Evolutionary conservation across 2,113 vertebrate genomes (phyloP), one percentile per base, ranked within the genome.

Genomic region (Brachypodius melanocephalos): DNA sequence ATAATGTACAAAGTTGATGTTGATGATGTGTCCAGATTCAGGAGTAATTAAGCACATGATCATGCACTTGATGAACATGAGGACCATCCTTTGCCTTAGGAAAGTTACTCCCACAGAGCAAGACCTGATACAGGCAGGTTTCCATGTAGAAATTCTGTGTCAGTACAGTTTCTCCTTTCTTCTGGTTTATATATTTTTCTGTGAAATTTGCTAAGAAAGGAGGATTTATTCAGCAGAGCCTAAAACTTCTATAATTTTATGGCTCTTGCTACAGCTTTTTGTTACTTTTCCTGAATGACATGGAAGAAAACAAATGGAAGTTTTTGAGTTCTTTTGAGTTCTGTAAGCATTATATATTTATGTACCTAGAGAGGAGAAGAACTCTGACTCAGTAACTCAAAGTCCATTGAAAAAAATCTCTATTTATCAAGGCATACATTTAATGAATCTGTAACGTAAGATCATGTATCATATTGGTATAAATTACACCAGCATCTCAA

Each of bases 261-360:
- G 9, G 21, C 8, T 32, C n/a, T 52, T 79, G 6, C 31, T 75
- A 25, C 5, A 66, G 24, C 40, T 36, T 36, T 31, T 46, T 17
- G 8, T 22, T 66, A 72, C 28, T 72, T 87, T 69, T 58, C 5
- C 46, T 40, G 14, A 80, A 84, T 14, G 2, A 43, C 17, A 32
- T 9, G 14, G 52, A 89, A 72, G 28, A 67, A 8, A n/a, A 75
- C 24, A 74, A 85, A 51, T 11, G 13, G 26, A 89, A 82, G 51
- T 38, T 38, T 38, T 8, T 38, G 38, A 34, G 2, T 1, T 9
- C 5, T 52, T 3, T 0, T 42, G 22, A 74, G 12, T 61, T 79
- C n/a, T 61, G 4, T 9, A 42, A 49, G 6, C 18, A 77, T 49
- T 28, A 18, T 6, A 10, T 42, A 74, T 12, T 36, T 42, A 86